Evolutionary conservation across 2,113 vertebrate species (phyloP).

Genomic region (Ginglymostoma cirratum): DNA sequence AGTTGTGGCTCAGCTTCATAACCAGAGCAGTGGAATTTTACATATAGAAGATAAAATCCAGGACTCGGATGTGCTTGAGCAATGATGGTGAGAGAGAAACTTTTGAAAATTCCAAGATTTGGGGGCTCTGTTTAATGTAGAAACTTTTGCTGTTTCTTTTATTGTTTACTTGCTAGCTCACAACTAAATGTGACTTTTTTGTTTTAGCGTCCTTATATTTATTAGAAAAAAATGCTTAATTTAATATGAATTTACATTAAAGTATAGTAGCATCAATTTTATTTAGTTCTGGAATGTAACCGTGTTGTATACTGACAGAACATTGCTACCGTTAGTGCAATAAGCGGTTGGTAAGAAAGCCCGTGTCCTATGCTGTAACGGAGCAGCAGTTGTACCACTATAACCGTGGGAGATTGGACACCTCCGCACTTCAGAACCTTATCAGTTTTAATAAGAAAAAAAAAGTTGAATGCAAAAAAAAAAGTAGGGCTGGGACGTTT

Average conservation of each 20-base stretch:
- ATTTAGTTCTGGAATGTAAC: slow-evolving; percentile 60
- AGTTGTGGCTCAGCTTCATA: not conserved
- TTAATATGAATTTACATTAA: slow-evolving; percentile 52
- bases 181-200: slow-evolving; percentile 65
- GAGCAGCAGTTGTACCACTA: slow-evolving; percentile 50
- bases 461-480: slow-evolving; percentile 41
- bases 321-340: slow-evolving; percentile 80
- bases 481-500: slow-evolving; percentile 51
- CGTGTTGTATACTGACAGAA: slow-evolving; percentile 62
- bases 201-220: slow-evolving; percentile 65
- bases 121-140: slow-evolving; percentile 42
- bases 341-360: slow-evolving; percentile 71
- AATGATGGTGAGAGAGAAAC: not conserved
- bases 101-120: slow-evolving; percentile 35
- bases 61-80: not conserved
- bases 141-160: slow-evolving; percentile 46
- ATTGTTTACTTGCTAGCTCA: slow-evolving; percentile 63
- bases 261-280: slow-evolving; percentile 54
- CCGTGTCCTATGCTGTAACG: slow-evolving; percentile 52
- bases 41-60: not conserved
- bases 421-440: slow-evolving; percentile 49
- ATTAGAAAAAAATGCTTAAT: slow-evolving; percentile 66
- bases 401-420: slow-evolving; percentile 48
- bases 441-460: slow-evolving; percentile 49
- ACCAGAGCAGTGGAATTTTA: slow-evolving; percentile 20